Conservation (phyloP, 1,140 invertebrate species). For the Daktulosphaira vitifoliae region DNA sequence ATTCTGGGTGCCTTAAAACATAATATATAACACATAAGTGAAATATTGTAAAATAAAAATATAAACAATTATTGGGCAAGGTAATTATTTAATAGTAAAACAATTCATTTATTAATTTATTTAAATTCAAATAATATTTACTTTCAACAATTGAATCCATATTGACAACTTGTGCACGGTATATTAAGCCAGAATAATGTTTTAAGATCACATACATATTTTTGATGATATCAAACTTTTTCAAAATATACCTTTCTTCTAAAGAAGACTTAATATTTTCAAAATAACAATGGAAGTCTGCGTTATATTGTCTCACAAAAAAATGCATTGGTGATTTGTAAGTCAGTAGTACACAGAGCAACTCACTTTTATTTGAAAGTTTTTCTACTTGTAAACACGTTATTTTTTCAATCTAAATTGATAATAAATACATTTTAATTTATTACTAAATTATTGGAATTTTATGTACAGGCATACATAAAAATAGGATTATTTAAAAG, state of each 20-base stretch:
- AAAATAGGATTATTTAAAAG: no score
- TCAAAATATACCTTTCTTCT: not conserved
- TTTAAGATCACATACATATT: constrained; percentile 23
- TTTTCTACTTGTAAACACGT: constrained; percentile 1
- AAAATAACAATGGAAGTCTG: constrained; percentile 7
- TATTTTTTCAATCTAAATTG: constrained; percentile 1
- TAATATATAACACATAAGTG: no score
- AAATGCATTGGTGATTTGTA: constrained; percentile 24
- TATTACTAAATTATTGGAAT: no score
- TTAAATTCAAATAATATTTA: no score
- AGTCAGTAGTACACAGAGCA: not conserved
- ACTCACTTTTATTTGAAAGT: not conserved
- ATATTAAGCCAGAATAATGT: not conserved
- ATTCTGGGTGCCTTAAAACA: no score
- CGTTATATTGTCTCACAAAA: not conserved
- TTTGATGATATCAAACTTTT: constrained; percentile 6
- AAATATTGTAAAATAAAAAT: no score
- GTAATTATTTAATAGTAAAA: no score
- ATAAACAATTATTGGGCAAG: no score
- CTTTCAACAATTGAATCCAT: constrained; percentile 10
- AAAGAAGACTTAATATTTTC: not conserved
- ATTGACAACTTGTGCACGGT: constrained; percentile 17
- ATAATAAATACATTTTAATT: no score
- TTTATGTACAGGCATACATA: no score
- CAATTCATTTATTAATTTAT: no score